Base-by-base conservation (phyloP, 1,140 invertebrate genomes). In the Heliconius melpomene region DNA sequence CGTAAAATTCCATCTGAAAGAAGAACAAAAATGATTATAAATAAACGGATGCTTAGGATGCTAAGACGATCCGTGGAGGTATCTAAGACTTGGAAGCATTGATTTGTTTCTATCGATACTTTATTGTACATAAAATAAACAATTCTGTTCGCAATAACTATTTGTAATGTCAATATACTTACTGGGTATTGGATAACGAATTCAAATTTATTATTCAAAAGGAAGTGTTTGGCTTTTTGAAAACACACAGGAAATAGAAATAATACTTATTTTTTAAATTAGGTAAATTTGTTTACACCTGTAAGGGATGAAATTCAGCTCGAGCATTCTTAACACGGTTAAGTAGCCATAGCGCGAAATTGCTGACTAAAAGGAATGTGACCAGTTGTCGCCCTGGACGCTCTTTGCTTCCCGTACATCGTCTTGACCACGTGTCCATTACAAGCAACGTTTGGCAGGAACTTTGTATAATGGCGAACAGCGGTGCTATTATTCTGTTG, bases 291-390 rank as follows among this genome's bases (percentile, higher is more conserved):
- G 7, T 29, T 13, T 40, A 54, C 16, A 94, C 93, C 87, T 94
- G 93, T 40, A 95, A 88, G 0, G 96, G 96, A 92, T 96, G 96
- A 75, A 96, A 96, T 79, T 96, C 95, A 1, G 96, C 95, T 81
- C 96, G 88, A 50, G 95, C 94, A 78, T 96, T 97, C 87, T 97
- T 96, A 20, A 97, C 92, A 18, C 96, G 97, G 87, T 97, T 96
- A 16, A 97, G 96, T 6, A 98, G 95, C 97, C 97, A 98, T 81
- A 97, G 95, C 2, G 97, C 96, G 38, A 98, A 95, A 89, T 98
- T 98, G 81, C 96, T 96, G 23, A 98, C 96, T 2, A 98, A 95
- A 3, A 98, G 93, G 88, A 98, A 98, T 7, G 97, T 98, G 11
- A 98, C 95, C 2, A 98, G 91, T 83, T 97, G 97, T 36, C 97